Conservation (phyloP, 2,113 vertebrate species). For the Sylvilagus bachmani region DNA sequence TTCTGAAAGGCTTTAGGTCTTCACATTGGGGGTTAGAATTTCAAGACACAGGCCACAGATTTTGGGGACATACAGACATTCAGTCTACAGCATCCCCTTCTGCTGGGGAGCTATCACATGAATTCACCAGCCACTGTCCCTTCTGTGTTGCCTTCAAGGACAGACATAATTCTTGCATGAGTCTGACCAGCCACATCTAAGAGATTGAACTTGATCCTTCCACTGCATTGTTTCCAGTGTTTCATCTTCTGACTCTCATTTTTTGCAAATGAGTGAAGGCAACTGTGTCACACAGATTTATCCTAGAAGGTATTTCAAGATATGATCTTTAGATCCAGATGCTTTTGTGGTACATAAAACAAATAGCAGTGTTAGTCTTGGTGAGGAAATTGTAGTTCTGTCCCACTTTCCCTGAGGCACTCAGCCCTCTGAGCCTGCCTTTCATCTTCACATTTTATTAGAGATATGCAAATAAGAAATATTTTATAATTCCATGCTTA, state of each 20-base stretch:
- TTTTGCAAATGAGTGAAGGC: no score
- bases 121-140: no score
- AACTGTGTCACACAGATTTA: not conserved
- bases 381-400: not conserved
- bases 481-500: not conserved
- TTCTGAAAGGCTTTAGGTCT: not conserved
- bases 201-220: not conserved
- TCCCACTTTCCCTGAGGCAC: not conserved
- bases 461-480: not conserved
- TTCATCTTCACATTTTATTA: not conserved
- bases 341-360: not conserved
- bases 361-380: not conserved
- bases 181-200: not conserved
- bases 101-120: no score
- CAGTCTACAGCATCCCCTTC: not conserved
- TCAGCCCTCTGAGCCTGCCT: not conserved
- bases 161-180: not conserved
- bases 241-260: not conserved
- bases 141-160: not conserved
- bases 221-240: not conserved
- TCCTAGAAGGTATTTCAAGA: not conserved
- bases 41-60: not conserved
- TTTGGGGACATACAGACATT: not conserved
- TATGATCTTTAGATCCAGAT: not conserved
- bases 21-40: not conserved